Evolutionary conservation across 2,888 invertebrate species (phyloP), one percentile per base, ranked within the genome.

Genomic region (Chymomyza amoena): DNA sequence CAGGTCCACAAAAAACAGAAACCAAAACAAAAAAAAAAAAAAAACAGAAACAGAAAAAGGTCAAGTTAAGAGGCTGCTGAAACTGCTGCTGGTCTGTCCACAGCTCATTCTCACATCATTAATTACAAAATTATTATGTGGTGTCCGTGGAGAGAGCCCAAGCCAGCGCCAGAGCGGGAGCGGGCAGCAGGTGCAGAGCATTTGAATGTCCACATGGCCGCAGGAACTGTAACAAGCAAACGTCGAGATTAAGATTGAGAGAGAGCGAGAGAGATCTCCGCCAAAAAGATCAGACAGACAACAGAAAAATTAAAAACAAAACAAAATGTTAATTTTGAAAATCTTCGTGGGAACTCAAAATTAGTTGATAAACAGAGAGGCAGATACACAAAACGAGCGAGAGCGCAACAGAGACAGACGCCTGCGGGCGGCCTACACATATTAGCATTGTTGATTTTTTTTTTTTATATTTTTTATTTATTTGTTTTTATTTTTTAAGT

Each of bases 341-440:
- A 89, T 88, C 89, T 89, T 81, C 88, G 88, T 88, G 88, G 88
- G 89, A 88, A 88, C 79, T 81, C 61, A 81, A 81, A 84, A 87
- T 87, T 81, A 78, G 81, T 84, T 76, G 76, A 75, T 81, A 70
- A 60, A 60, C 63, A 69, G 64, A 66, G 61, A 63, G 50, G 59
- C 57, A 54, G 62, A 32, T n/a, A n/a, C 16, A 36, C 45, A 32
- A 45, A 13, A 13, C 39, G 39, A 45, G 39, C 10, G 39, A 45
- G 39, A 10, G 13, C 10, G 13, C 39, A 45, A 13, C 13, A 45
- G 13, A 45, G 13, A 13, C 13, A 45, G 13, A 45, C 39, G 64
- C 75, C 84, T 83, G 83, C 86, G 77, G 83, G 83, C 77, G 83
- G 75, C 79, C 80, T 68, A 72, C 62, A 75, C 70, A 76, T 77